Evolutionary conservation across 2,888 invertebrate genomes (phyloP), one percentile per base, ranked within the genome.

Genomic region (Himalopsyche anomala): DNA sequence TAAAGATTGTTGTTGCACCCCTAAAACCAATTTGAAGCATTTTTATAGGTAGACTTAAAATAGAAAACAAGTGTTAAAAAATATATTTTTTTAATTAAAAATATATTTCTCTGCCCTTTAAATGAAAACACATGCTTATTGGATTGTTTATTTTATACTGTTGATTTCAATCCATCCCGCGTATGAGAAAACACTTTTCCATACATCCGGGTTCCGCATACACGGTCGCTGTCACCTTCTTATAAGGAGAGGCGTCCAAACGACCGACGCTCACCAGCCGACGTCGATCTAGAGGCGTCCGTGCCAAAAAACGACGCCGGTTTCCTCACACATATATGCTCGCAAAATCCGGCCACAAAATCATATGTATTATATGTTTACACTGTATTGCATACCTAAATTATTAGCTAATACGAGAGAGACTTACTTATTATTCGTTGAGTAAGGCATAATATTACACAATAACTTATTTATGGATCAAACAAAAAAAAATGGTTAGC

Each of bases 181-280:
- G 74, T 36, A 12, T 38, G 15, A 9, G 74, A 74, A 38, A 74
- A 74, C 74, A 36, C 36, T 74, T 74, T 74, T 38, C 36, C 74
- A 15, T 36, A 74, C 74, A 36, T 74, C 74, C 74, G 74, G 74
- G 74, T 74, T 62, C 36, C 36, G 74, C 74, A 5, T 9, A 38
- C 15, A 74, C 19, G 38, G 74, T 12, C 74, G 55, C 38, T 15
- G 82, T 56, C 82, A 56, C 82, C 54, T 55, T 84, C 84, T 40
- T 84, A 84, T 84, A 84, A 80, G 84, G 84, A 19, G 51, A 79
- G 84, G 84, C 84, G 54, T 62, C 83, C 42, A 51, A 36, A 12
- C 69, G 51, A 45, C 83, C 36, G 74, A 74, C 74, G 74, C 28
- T 69, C 42, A 28, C 54, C 84, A 40, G 11, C 17, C 80, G 79